Evolutionary conservation across 2,888 invertebrate species (phyloP), one percentile per base, ranked within the genome.

Genomic region (Lycocerus yunnanus): DNA sequence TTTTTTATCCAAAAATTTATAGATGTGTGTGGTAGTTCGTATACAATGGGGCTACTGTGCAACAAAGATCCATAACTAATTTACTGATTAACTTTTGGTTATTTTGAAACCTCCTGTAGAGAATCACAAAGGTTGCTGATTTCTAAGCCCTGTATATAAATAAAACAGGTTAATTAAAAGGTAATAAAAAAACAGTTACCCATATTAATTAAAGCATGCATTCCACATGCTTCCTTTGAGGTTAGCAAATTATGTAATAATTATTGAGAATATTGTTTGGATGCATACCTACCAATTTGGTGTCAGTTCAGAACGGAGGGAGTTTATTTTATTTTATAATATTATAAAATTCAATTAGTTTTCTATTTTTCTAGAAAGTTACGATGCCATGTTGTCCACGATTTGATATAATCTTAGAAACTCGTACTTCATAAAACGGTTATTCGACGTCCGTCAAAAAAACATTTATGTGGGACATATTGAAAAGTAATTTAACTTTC

Each of bases 1-100:
- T n/a, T n/a, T 43, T 43, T 43, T 43, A 43, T 43, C n/a, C n/a
- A 43, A 43, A 43, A 43, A 43, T 43, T 43, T 43, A 43, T 43
- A 43, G 43, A 43, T 43, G 43, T 43, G 43, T 43, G 43, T 43
- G 43, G 43, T 43, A n/a, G 43, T 43, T 43, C 2, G 13, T 5
- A 43, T 73, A 73, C 73, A 73, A 76, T 76, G 71, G 73, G 71
- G 83, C 84, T 84, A 84, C 84, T 81, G 84, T 81, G 81, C 81
- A 81, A 83, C 84, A 83, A 83, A 83, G 83, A 63, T 82, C 84
- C 85, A 83, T 84, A 84, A 84, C 85, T 83, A 84, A 84, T 85
- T 84, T 84, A 84, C 84, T 84, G 83, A 85, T 85, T 85, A 85
- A 83, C 81, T 84, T 82, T 43, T 43, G 43, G 43, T 43, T 43